Base-by-base conservation (phyloP, 2,888 invertebrate species). In the Zhuqinia jingwanae region DNA sequence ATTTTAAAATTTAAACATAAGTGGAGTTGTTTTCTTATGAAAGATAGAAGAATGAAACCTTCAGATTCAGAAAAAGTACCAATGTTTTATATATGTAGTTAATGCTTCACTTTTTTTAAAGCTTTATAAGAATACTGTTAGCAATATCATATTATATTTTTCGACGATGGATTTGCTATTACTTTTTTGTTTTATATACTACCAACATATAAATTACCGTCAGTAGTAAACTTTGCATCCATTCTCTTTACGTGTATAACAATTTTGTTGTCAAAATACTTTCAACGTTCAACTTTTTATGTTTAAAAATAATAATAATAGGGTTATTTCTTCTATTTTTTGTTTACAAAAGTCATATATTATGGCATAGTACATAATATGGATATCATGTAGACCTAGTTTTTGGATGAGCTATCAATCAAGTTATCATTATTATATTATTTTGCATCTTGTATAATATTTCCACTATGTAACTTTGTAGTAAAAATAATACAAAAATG, bases 401-500 rank as follows among this genome's bases (percentile, higher is more conserved):
- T 15, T 42, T 45, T 76, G 30, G 42, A 76, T 36, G 42, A 76
- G 22, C 76, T 58, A 56, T 56, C 30, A 63, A n/a, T n/a, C n/a
- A 63, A n/a, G 6, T 2, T 22, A 56, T 70, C 58, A 11, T n/a
- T n/a, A n/a, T n/a, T n/a, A n/a, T n/a, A 30, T n/a, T 78, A 30
- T 42, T 8, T 45, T 68, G 22, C 17, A 60, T 36, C 17, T 65
- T 20, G 11, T 22, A 8, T 36, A 36, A 3, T 36, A 45, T 45
- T 45, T 68, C 22, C 8, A 36, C 8, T 36, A 42, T 17, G n/a
- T 42, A 68, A 27, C 10, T 60, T 15, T 45, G 17, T 68, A 17
- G 17, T 68, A 60, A 82, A 80, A 45, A 80, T 27, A 75, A 50
- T 82, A 75, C 20, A 81, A 75, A 81, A 75, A 60, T 63, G 63